phyloP scores from a whole-genome alignment of 2,888 invertebrate species.

The Drosophila ustulata region DNA sequence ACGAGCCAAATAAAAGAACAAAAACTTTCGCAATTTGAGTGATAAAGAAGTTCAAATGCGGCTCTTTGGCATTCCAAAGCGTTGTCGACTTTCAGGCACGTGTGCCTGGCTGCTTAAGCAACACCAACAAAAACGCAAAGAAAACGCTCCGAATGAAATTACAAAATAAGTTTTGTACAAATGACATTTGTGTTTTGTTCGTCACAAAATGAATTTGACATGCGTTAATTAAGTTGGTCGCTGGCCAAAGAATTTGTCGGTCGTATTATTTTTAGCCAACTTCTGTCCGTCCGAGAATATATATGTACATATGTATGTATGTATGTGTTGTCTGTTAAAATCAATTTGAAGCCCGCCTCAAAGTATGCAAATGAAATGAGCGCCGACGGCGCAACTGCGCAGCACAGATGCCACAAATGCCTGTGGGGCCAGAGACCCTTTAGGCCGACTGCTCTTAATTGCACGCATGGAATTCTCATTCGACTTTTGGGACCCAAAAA shows the following conservation, averaged over 20 bases:
- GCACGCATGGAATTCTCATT: slow-evolving; percentile 56
- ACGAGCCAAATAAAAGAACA: background rate
- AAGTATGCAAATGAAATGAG: slow-evolving; percentile 72
- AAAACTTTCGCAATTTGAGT: slow-evolving; percentile 45
- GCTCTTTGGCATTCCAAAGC: slow-evolving; percentile 12
- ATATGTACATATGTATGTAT: background rate
- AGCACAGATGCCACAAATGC: slow-evolving; percentile 47
- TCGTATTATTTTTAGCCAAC: slow-evolving; percentile 39
- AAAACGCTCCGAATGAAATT: background rate
- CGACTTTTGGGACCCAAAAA: slow-evolving; percentile 8
- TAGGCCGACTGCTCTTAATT: slow-evolving; percentile 55
- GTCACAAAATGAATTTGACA: slow-evolving; percentile 67
- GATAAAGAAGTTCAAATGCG: slow-evolving; percentile 48
- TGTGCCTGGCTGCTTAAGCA: background rate
- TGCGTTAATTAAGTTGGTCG: slow-evolving; percentile 70
- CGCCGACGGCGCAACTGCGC: slow-evolving; percentile 33
- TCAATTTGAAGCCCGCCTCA: slow-evolving; percentile 57
- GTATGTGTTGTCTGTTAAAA: slow-evolving; percentile 36
- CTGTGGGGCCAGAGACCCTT: slow-evolving; percentile 31
- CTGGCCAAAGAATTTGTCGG: background rate
- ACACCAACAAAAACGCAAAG: background rate
- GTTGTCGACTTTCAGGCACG: slow-evolving; percentile 37
- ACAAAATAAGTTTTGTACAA: slow-evolving; percentile 51
- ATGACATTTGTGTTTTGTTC: slow-evolving; percentile 58
- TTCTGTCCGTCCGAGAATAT: too few relatives aligned